A percentile compares a stretch with the other conserved stretches of the same genome.
These are phyloP conservation scores for Tetanocera ferruginea DNA, from an alignment of 2,888 invertebrate species.

Conservation along the genomic window DNA sequence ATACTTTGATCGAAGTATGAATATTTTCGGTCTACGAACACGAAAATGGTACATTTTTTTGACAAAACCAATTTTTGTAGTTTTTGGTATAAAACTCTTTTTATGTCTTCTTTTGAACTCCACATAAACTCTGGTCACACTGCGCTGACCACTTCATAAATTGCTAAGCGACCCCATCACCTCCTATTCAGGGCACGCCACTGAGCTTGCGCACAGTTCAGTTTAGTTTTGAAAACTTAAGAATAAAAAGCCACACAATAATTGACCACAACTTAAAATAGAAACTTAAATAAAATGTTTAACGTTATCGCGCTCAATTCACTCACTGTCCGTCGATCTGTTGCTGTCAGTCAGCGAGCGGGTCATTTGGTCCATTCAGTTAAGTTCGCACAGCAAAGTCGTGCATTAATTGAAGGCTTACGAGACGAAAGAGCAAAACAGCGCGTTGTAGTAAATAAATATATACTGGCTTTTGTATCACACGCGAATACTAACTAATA, in stretches of 20 bases:
- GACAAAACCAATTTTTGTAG: too few species aligned
- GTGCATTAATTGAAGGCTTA: background rate
- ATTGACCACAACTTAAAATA: constrained; percentile 37
- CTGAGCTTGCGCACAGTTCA: background rate
- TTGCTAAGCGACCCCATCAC: too few species aligned
- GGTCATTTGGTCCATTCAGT: background rate
- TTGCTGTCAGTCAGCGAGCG: background rate
- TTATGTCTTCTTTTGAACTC: too few species aligned
- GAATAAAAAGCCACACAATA: constrained; percentile 4
- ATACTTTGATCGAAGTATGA: too few species aligned
- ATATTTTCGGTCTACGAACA: too few species aligned
- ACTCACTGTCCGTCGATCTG: background rate
- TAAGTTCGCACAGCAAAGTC: background rate
- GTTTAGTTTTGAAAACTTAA: background rate
- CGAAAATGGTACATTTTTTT: too few species aligned
- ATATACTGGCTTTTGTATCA: background rate
- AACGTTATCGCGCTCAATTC: constrained; percentile 23
- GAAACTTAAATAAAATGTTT: constrained; percentile 23
- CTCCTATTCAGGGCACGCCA: too few species aligned
- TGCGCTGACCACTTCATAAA: too few species aligned
- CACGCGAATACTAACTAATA: background rate
- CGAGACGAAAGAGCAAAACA: background rate
- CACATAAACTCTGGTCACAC: too few species aligned
- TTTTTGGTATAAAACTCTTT: too few species aligned
- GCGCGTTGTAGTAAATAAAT: too few species aligned